Evolutionary conservation across 2,797 vertebrate species (phyloP).

Genomic region (Ctenopoma kingsleyae): DNA sequence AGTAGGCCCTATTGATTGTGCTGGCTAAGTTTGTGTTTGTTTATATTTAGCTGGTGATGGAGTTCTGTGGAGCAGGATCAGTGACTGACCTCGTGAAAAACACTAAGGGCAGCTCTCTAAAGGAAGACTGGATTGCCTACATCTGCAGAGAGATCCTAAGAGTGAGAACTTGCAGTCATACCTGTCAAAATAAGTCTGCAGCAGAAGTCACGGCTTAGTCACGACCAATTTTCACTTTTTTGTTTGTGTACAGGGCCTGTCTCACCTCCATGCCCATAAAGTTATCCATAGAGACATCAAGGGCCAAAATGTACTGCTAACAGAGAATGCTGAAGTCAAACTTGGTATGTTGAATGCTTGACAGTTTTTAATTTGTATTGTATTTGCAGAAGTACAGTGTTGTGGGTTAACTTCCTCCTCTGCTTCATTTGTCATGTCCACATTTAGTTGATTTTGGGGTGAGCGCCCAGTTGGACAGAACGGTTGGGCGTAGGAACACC

Average conservation of each 20-base stretch:
- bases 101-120: slow-evolving; percentile 93
- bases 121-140: slow-evolving; percentile 95
- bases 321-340: slow-evolving; percentile 95
- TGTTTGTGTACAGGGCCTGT: slow-evolving; percentile 87
- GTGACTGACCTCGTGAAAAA: slow-evolving; percentile 95
- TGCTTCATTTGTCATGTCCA: slow-evolving; percentile 23
- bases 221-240: slow-evolving; percentile 22
- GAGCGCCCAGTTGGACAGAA: slow-evolving; percentile 94
- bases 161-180: slow-evolving; percentile 72
- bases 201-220: slow-evolving; percentile 2
- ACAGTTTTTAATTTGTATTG: not conserved
- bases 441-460: slow-evolving; percentile 93
- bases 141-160: slow-evolving; percentile 94
- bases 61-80: slow-evolving; percentile 94
- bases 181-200: slow-evolving; percentile 4
- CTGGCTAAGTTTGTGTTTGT: slow-evolving; percentile 41
- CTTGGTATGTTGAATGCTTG: slow-evolving; percentile 83
- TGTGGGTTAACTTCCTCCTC: not conserved
- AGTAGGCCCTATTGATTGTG: not conserved
- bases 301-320: slow-evolving; percentile 94
- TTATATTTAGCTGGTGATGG: slow-evolving; percentile 91
- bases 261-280: slow-evolving; percentile 94
- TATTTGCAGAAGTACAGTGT: not conserved
- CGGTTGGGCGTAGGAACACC: slow-evolving; percentile 93
- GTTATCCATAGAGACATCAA: slow-evolving; percentile 97